A percentile compares a stretch with the other conserved stretches of the same genome.
These are phyloP conservation scores for Mellilla xanthometata DNA, from an alignment of 2,888 invertebrate genomes.

Conservation along the genomic window DNA sequence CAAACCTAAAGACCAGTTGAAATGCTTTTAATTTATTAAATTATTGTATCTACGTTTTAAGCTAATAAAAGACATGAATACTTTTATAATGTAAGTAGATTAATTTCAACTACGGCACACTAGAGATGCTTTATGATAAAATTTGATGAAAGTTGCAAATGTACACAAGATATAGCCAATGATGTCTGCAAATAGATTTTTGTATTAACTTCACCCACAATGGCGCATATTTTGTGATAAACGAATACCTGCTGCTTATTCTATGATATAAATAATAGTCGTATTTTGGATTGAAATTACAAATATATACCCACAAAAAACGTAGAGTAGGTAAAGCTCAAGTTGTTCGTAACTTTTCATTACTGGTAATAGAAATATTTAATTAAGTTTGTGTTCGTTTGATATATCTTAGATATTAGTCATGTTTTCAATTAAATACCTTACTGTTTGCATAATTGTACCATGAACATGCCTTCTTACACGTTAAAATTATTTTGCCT, in stretches of 20 bases:
- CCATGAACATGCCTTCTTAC: conserved; percentile 73
- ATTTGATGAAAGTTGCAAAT: not conserved
- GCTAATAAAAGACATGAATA: conserved; percentile 58
- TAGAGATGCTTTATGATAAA: conserved; percentile 12
- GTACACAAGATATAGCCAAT: not conserved
- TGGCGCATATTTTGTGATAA: conserved; percentile 55
- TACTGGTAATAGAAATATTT: conserved; percentile 5
- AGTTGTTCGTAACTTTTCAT: conserved; percentile 55
- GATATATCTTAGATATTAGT: not conserved
- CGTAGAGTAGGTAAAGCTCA: conserved; percentile 68
- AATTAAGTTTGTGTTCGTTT: not conserved
- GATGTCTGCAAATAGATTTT: too few relatives aligned
- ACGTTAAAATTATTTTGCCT: conserved; percentile 56
- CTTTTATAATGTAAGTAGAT: conserved; percentile 47
- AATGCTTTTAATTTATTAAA: conserved; percentile 54
- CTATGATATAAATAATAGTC: conserved; percentile 14
- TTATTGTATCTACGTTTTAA: conserved; percentile 41
- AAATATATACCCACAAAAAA: conserved; percentile 16
- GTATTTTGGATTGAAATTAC: conserved; percentile 24
- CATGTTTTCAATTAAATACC: conserved; percentile 1
- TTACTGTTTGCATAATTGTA: conserved; percentile 27
- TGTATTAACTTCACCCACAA: too few relatives aligned
- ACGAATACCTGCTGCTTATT: conserved; percentile 40
- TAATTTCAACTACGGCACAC: conserved; percentile 57
- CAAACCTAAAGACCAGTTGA: conserved; percentile 65